These are phyloP conservation scores for Noctua pronuba DNA, from an alignment of 2,888 invertebrate genomes.

Conservation along the genomic window DNA sequence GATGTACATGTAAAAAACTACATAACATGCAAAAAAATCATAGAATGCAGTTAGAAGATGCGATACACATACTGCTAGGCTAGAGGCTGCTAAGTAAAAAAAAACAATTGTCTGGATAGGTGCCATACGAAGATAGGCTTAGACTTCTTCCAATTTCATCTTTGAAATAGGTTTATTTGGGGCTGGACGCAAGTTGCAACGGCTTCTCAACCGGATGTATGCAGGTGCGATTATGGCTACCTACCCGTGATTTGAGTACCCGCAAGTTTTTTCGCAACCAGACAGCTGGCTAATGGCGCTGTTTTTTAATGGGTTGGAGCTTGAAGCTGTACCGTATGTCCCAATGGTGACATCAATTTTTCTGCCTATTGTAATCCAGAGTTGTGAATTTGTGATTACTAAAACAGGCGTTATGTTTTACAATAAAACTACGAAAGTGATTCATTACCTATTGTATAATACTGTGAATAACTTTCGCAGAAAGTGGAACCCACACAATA, in stretches of 20 bases:
- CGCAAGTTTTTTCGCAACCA: neutral
- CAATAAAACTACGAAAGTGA: conserved; percentile 49
- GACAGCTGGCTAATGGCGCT: neutral
- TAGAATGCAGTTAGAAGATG: too few relatives aligned
- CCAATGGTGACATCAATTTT: conserved; percentile 6
- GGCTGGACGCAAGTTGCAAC: neutral
- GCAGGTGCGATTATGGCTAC: neutral
- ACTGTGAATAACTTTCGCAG: conserved; percentile 51
- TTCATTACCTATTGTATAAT: conserved; percentile 33
- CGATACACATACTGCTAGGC: too few relatives aligned
- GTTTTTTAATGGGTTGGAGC: neutral
- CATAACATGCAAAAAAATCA: neutral
- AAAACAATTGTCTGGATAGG: neutral
- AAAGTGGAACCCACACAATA: conserved; percentile 1
- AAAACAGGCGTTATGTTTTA: neutral
- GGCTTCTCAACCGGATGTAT: neutral
- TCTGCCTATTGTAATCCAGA: neutral
- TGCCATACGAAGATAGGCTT: neutral
- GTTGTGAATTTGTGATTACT: neutral
- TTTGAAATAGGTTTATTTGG: neutral
- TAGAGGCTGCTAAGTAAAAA: neutral
- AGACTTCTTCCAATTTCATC: neutral
- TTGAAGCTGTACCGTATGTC: neutral
- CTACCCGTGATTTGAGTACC: neutral
- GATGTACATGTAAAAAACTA: neutral